Evolutionary conservation across 2,797 vertebrate genomes (phyloP).

Genomic region (Crenuchus spilurus): DNA sequence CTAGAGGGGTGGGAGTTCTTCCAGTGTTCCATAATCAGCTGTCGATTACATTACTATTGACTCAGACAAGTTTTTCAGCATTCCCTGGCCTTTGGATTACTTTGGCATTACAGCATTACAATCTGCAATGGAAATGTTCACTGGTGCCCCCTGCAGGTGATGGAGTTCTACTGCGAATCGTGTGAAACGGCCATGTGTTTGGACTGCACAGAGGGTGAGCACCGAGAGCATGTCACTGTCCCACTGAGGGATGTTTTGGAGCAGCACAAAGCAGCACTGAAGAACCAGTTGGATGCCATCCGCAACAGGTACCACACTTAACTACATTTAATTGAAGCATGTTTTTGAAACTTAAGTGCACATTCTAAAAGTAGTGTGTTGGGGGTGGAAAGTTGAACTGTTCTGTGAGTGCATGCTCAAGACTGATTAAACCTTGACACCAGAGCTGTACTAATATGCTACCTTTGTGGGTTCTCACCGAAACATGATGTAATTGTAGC

Average conservation of each 20-base stretch:
- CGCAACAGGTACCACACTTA: conserved; percentile 76
- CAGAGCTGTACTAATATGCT: no score
- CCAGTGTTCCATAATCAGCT: not conserved
- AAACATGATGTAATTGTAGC: no score
- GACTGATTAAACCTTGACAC: no score
- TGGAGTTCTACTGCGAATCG: conserved; percentile 96
- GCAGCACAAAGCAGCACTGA: conserved; percentile 90
- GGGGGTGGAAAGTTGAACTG: no score
- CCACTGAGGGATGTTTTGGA: conserved; percentile 90
- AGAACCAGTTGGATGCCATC: conserved; percentile 90
- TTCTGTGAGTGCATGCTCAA: no score
- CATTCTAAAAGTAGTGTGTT: no score
- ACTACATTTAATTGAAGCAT: not conserved
- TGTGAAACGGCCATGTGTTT: conserved; percentile 96
- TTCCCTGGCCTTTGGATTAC: not conserved
- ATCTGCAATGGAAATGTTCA: not conserved
- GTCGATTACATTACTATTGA: not conserved
- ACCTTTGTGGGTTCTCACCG: no score
- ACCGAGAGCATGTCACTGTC: conserved; percentile 89
- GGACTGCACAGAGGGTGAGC: conserved; percentile 90
- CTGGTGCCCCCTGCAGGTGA: conserved; percentile 80
- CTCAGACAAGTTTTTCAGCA: not conserved
- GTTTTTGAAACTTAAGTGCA: no score
- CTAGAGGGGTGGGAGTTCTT: not conserved
- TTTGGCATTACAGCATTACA: conserved; percentile 1